Conservation (phyloP, 2,888 invertebrate species). For the Caenorhabditis virilis region DNA sequence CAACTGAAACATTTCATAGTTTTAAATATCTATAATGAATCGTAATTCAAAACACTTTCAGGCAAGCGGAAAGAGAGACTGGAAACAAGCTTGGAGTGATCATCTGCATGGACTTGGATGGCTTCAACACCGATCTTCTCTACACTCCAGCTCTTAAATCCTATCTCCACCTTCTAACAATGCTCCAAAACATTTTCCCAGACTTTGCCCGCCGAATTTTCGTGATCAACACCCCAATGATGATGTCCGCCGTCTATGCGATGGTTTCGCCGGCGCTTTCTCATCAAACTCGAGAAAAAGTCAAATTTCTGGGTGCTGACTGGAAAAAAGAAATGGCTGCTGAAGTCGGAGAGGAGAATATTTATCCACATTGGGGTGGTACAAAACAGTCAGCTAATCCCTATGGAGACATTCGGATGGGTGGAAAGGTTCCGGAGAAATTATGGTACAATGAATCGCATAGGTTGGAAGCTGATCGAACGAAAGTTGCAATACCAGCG, state of each 20-base stretch:
- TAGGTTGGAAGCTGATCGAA: slow-evolving; percentile 45
- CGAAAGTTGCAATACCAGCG: slow-evolving; percentile 53
- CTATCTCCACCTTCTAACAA: slow-evolving; percentile 55
- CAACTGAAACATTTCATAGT: background rate
- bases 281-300: slow-evolving; percentile 48
- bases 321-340: slow-evolving; percentile 46
- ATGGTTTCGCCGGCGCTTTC: slow-evolving; percentile 53
- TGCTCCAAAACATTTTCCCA: slow-evolving; percentile 51
- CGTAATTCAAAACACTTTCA: slow-evolving; percentile 34
- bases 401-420: slow-evolving; percentile 56
- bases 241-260: slow-evolving; percentile 48
- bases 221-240: slow-evolving; percentile 46
- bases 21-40: slow-evolving; percentile 37
- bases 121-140: slow-evolving; percentile 60
- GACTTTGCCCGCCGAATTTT: slow-evolving; percentile 50
- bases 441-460: slow-evolving; percentile 45
- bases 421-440: slow-evolving; percentile 53
- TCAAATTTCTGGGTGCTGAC: slow-evolving; percentile 45
- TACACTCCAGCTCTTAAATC: slow-evolving; percentile 56
- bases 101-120: slow-evolving; percentile 63
- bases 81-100: slow-evolving; percentile 55
- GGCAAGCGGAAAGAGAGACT: slow-evolving; percentile 24
- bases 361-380: slow-evolving; percentile 55
- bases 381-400: slow-evolving; percentile 27
- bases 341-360: slow-evolving; percentile 47